A percentile compares a stretch with the other conserved stretches of the same genome.
Conservation (phyloP, 2,113 vertebrate genomes). For the Actinemys pallida region DNA sequence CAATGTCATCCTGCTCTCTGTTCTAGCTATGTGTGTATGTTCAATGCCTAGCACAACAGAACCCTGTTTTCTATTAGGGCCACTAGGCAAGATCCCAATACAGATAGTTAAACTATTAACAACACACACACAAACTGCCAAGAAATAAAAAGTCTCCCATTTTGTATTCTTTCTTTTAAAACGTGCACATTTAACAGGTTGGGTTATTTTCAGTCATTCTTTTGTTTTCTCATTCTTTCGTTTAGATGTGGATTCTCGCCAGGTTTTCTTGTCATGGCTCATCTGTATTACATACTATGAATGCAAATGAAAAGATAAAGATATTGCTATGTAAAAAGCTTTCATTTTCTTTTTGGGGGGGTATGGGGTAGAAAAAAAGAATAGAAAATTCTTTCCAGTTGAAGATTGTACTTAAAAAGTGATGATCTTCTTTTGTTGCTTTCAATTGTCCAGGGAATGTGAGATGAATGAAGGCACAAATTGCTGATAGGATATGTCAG, state of each 20-base stretch:
- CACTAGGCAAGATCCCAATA: neutral
- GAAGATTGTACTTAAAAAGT: conserved; percentile 62
- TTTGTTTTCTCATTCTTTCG: conserved; percentile 69
- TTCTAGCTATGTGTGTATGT: neutral
- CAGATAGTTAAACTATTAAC: conserved; percentile 24
- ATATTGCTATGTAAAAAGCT: conserved; percentile 55
- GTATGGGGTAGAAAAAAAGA: conserved; percentile 9
- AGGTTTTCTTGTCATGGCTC: conserved; percentile 68
- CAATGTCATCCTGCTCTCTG: neutral
- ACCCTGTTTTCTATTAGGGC: neutral
- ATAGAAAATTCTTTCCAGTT: conserved; percentile 77
- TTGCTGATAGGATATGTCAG: conserved; percentile 76
- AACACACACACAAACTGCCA: neutral
- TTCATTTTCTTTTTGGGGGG: conserved; percentile 28
- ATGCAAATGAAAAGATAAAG: conserved; percentile 75
- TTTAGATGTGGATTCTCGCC: conserved; percentile 65
- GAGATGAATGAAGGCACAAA: conserved; percentile 74
- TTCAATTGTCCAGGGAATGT: conserved; percentile 71
- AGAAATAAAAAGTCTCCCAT: conserved; percentile 5
- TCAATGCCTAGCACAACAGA: neutral
- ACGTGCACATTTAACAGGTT: conserved; percentile 28
- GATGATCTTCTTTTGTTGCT: conserved; percentile 69
- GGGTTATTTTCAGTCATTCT: conserved; percentile 3
- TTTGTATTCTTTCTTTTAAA: conserved; percentile 30
- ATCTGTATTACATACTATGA: conserved; percentile 65